Evolutionary conservation across 2,888 invertebrate species (phyloP), one percentile per base, ranked within the genome.

Genomic region (Glaucopsyche alexis): DNA sequence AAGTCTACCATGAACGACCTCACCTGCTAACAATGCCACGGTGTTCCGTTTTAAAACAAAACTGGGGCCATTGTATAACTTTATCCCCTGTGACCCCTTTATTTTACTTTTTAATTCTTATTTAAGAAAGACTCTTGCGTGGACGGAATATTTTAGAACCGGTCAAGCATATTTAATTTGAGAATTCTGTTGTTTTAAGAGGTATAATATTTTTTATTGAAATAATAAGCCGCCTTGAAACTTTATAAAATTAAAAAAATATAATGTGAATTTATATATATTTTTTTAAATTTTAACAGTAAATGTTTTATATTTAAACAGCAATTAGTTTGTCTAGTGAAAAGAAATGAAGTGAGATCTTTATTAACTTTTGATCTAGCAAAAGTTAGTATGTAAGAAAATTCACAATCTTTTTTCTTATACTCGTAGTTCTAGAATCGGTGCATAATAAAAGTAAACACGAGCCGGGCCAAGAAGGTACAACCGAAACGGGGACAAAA

Each of bases 401-500:
- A 42, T 6, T 42, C 0, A 40, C 6, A 40, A 6, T 42, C 42
- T 7, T 8, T 42, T 42, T 42, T 42, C 29, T 2, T 42, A 40
- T 40, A 40, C 40, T 40, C 3, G 7, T 29, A 29, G 2, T 60
- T 29, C 13, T 60, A 13, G 38, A 60, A 60, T 38, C 60, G 60
- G 29, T 38, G 60, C 60, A 60, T 60, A 60, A 65, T 65, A 42
- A 66, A 40, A 66, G 16, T 66, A 66, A n/a, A 47, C 47, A 19
- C 66, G n/a, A 47, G 29, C 69, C 8, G 7, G 14, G 69, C 69
- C 69, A 69, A 69, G 69, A 19, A 69, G 69, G 47, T 69, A 69
- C 69, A 69, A 49, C 69, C 29, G 49, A 13, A 69, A 69, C 67
- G 67, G 14, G 49, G 16, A 69, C 69, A 69, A 69, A 69, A 69